phyloP scores from a whole-genome alignment of 2,888 invertebrate genomes.

The Mesorhabditis spiculigera region DNA sequence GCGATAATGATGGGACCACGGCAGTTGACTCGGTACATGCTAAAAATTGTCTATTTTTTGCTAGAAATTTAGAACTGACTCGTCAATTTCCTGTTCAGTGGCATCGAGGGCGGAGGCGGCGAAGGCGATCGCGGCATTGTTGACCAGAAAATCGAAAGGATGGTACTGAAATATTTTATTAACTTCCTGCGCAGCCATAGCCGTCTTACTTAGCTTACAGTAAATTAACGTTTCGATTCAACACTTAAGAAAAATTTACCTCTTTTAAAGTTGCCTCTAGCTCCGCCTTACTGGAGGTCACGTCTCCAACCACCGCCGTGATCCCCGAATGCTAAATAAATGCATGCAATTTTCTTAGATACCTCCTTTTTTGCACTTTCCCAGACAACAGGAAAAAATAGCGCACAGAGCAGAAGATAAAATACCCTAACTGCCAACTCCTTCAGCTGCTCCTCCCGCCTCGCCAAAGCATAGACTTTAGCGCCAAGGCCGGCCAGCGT shows the following conservation, averaged over 20 bases:
- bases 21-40: conserved; percentile 32
- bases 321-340: conserved; percentile 22
- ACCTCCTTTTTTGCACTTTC: too few species aligned
- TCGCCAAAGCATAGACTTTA: conserved; percentile 30
- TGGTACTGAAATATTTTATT: too few species aligned
- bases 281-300: conserved; percentile 26
- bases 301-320: conserved; percentile 27
- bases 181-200: too few species aligned
- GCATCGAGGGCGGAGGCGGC: conserved; percentile 26
- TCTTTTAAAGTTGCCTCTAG: conserved; percentile 21
- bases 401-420: too few species aligned
- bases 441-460: conserved; percentile 21
- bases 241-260: too few species aligned
- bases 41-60: conserved; percentile 13
- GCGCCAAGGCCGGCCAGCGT: conserved; percentile 30
- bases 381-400: too few species aligned
- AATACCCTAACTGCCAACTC: conserved; percentile 17
- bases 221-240: too few species aligned
- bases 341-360: too few species aligned
- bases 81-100: conserved; percentile 24
- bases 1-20: conserved; percentile 30
- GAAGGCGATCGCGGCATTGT: conserved; percentile 36
- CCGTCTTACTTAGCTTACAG: too few species aligned
- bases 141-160: conserved; percentile 35
- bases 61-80: conserved; percentile 13